phyloP scores from a whole-genome alignment of 2,888 invertebrate genomes.

The Lumbricus terrestris region DNA sequence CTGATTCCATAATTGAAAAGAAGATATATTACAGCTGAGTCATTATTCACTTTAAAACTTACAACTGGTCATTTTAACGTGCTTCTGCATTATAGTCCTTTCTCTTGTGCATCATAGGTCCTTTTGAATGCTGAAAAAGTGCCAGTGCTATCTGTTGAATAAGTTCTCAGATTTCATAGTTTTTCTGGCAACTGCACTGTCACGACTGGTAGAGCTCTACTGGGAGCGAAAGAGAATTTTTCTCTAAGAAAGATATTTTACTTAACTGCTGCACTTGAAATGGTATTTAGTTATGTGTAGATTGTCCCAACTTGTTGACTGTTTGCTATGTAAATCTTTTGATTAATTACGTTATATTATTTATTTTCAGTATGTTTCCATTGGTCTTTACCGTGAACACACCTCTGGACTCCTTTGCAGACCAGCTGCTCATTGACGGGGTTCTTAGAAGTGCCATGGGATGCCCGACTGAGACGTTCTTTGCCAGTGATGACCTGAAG shows the following conservation, averaged over 20 bases:
- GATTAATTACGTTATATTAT: not conserved
- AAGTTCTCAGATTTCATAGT: not conserved
- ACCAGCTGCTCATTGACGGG: not conserved
- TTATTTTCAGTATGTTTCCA: slow-evolving; percentile 6
- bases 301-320: not conserved
- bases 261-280: not conserved
- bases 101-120: too few species aligned
- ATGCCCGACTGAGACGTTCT: not conserved
- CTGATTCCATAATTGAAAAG: too few species aligned
- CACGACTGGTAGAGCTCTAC: not conserved
- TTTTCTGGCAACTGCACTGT: not conserved
- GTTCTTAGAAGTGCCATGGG: not conserved
- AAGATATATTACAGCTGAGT: too few species aligned
- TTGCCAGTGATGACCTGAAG: not conserved
- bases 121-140: not conserved
- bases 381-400: not conserved
- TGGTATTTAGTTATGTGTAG: not conserved
- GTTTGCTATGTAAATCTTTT: not conserved
- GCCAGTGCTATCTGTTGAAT: not conserved
- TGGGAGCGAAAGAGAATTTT: not conserved
- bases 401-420: not conserved
- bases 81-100: too few species aligned
- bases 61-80: too few species aligned
- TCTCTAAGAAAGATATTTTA: not conserved
- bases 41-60: too few species aligned